Percentiles rank a stretch among this genome's conserved stretches.
phyloP scores from a whole-genome alignment of 2,888 invertebrate genomes.

The Pyralis farinalis region DNA sequence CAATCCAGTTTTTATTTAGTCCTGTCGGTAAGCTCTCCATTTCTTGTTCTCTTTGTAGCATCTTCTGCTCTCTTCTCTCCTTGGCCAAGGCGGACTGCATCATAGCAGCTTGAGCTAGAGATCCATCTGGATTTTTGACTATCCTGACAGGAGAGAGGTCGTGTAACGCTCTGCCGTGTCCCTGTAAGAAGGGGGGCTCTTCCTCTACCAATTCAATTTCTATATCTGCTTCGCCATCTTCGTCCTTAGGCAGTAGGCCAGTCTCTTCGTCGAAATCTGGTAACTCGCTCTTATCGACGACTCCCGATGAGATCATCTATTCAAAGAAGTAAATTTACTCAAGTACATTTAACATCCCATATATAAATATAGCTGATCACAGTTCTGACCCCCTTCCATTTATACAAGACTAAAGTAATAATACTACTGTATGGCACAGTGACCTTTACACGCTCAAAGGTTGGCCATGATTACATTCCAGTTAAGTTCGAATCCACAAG shows the following conservation, averaged over 20 bases:
- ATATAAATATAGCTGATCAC: too few species aligned
- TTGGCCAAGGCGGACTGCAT: slow-evolving; percentile 99
- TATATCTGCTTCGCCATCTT: slow-evolving; percentile 98
- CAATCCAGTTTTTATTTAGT: slow-evolving; percentile 97
- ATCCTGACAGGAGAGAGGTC: slow-evolving; percentile 97
- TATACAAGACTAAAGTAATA: too few species aligned
- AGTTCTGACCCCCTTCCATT: too few species aligned
- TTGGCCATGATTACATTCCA: too few species aligned
- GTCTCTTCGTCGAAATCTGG: slow-evolving; percentile 99
- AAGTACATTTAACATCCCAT: too few species aligned
- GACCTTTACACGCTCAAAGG: too few species aligned
- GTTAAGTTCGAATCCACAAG: too few species aligned
- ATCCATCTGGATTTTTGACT: slow-evolving; percentile 99
- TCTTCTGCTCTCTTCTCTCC: slow-evolving; percentile 97
- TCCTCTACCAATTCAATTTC: slow-evolving; percentile 99
- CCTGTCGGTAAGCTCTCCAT: slow-evolving; percentile 91
- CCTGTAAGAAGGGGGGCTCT: slow-evolving; percentile 97
- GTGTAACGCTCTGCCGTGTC: slow-evolving; percentile 94
- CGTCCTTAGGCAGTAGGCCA: slow-evolving; percentile 94
- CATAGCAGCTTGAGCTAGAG: slow-evolving; percentile 99
- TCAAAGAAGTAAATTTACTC: too few species aligned
- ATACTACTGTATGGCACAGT: too few species aligned
- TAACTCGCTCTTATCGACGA: slow-evolving; percentile 94
- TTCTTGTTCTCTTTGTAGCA: slow-evolving; percentile 95
- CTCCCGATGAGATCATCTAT: slow-evolving; percentile 94